phyloP scores from a whole-genome alignment of 2,888 invertebrate genomes.

The Synergus itoensis region DNA sequence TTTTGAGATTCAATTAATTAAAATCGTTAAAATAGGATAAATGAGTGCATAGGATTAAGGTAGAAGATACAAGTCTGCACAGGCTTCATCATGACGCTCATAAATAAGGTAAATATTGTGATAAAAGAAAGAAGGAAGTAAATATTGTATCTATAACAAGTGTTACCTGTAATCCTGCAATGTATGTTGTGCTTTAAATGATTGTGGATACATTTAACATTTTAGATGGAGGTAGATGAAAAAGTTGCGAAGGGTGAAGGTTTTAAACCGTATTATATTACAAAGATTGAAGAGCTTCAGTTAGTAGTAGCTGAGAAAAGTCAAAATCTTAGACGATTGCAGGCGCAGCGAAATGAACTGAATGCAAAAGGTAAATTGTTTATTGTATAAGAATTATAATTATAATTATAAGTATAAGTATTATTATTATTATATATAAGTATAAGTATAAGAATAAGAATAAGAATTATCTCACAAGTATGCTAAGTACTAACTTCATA shows the following conservation, averaged over 20 bases:
- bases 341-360: constrained; percentile 98
- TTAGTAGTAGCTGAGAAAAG: constrained; percentile 98
- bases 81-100: constrained; percentile 71
- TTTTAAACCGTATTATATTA: constrained; percentile 97
- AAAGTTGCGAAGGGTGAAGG: constrained; percentile 87
- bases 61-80: neutral
- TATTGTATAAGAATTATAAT: no score
- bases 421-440: no score
- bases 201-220: constrained; percentile 50
- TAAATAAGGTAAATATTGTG: constrained; percentile 68
- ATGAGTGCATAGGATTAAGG: neutral
- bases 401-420: no score
- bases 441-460: no score
- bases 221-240: constrained; percentile 87
- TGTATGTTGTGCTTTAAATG: neutral
- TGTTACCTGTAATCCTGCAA: neutral
- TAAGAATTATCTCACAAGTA: constrained; percentile 8
- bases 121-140: constrained; percentile 5
- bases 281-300: constrained; percentile 98
- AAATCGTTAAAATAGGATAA: neutral
- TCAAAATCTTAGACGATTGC: constrained; percentile 96
- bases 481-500: neutral
- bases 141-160: neutral
- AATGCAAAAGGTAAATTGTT: constrained; percentile 92
- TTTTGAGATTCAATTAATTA: constrained; percentile 7